phyloP scores from a whole-genome alignment of 2,113 vertebrate species.

The Crocuta crocuta region DNA sequence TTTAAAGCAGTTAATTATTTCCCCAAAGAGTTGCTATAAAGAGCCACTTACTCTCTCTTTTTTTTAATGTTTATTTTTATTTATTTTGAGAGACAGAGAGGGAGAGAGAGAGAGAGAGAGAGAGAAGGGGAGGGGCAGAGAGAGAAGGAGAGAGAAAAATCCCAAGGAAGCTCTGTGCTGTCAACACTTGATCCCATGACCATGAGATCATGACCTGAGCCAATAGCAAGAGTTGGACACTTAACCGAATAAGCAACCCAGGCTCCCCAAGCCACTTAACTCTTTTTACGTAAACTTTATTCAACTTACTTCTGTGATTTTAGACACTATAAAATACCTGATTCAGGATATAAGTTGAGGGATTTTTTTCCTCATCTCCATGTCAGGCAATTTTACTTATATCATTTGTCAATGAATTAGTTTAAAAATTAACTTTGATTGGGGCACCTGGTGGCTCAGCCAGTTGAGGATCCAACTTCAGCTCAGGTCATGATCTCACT shows the following conservation, averaged over 20 bases:
- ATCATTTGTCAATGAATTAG: background rate
- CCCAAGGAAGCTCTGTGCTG: too few species aligned
- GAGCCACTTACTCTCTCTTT: background rate
- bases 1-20: background rate
- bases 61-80: background rate
- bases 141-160: too few species aligned
- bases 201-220: background rate
- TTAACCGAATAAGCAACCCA: background rate
- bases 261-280: too few species aligned
- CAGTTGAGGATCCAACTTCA: too few species aligned
- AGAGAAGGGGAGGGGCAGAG: too few species aligned
- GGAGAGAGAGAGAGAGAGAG: too few species aligned
- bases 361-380: background rate
- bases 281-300: too few species aligned
- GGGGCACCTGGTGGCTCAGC: too few species aligned
- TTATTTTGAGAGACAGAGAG: too few species aligned
- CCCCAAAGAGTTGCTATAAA: background rate
- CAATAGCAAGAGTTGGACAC: background rate
- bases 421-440: slow-evolving; percentile 16
- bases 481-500: too few species aligned
- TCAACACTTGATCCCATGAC: too few species aligned
- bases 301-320: background rate
- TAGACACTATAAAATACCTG: background rate
- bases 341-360: background rate
- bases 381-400: background rate